Evolutionary conservation across 2,797 vertebrate species (phyloP), one percentile per base, ranked within the genome.

Genomic region (Karalla daura): DNA sequence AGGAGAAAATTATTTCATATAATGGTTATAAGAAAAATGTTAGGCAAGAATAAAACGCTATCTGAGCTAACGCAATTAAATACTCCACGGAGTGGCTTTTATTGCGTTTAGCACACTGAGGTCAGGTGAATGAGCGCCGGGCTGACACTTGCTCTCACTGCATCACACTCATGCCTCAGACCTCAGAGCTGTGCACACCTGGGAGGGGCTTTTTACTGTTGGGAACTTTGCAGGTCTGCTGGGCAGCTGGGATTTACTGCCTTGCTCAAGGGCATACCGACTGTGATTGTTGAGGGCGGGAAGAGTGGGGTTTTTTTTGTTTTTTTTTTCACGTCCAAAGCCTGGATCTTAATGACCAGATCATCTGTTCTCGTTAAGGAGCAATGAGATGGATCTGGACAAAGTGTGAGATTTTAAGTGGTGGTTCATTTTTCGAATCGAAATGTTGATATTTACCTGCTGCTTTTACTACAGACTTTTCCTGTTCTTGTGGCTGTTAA

Each of bases 1-100:
- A 92, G 86, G 77, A 74, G 81, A 83, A 81, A 89, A 89, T 91
- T 84, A 89, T 89, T 91, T 90, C 80, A 91, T 91, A 89, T 81
- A 86, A 89, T 86, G 74, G 87, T 83, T 86, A 78, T 86, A 81
- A 85, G 82, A 83, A 85, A 88, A 84, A 81, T 71, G 74, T 87
- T 80, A 33, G 50, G 32, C 45, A 51, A 64, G 70, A 83, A 76
- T 75, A 78, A 88, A 84, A 80, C 28, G n/a, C 50, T 40, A 69
- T 64, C 74, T 44, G 54, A 75, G 47, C 73, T 56, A 63, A 56
- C 54, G 52, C 76, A 56, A 74, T 67, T 74, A 71, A 65, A 59
- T 50, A 59, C 39, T 66, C 59, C 18, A 14, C 11, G 59, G 58
- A 55, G 25, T 39, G 52, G 52, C 14, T 58, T 84, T 82, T 69